These are phyloP conservation scores for Siphlonurus alternatus DNA, from an alignment of 2,888 invertebrate species.

Conservation along the genomic window DNA sequence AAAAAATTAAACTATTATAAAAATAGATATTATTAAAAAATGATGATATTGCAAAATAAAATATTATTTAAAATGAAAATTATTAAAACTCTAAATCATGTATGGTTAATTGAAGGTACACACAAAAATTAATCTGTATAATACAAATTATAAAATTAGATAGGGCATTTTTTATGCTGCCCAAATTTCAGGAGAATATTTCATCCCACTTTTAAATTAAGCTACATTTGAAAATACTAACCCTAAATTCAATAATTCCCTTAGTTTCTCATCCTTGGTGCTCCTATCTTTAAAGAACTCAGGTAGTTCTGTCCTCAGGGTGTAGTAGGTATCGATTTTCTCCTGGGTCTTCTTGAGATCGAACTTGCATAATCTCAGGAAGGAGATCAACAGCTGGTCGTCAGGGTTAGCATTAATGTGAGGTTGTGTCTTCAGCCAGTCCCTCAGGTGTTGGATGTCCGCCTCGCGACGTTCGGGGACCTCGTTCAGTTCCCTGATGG, in stretches of 20 bases:
- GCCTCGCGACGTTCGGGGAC: constrained; percentile 29
- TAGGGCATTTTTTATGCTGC: no score
- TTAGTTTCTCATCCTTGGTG: constrained; percentile 33
- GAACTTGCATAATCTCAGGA: constrained; percentile 44
- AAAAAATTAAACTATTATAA: no score
- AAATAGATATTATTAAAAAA: no score
- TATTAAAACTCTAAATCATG: no score
- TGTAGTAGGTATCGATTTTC: constrained; percentile 45
- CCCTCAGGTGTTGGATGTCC: constrained; percentile 33
- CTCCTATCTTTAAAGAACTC: constrained; percentile 42
- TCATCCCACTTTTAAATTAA: no score
- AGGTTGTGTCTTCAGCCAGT: constrained; percentile 38
- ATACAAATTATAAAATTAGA: no score
- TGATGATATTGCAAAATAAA: no score
- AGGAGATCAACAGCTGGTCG: constrained; percentile 30
- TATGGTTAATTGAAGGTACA: no score
- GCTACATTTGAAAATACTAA: no score
- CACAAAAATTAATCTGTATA: no score
- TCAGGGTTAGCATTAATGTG: constrained; percentile 38
- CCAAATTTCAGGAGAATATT: no score
- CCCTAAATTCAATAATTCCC: constrained; percentile 32
- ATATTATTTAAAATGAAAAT: no score
- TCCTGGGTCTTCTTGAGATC: constrained; percentile 43
- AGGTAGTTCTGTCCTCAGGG: constrained; percentile 37
- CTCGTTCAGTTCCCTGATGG: constrained; percentile 35